These are phyloP conservation scores for Periparus ater DNA, from an alignment of 2,797 vertebrate species.

Conservation along the genomic window DNA sequence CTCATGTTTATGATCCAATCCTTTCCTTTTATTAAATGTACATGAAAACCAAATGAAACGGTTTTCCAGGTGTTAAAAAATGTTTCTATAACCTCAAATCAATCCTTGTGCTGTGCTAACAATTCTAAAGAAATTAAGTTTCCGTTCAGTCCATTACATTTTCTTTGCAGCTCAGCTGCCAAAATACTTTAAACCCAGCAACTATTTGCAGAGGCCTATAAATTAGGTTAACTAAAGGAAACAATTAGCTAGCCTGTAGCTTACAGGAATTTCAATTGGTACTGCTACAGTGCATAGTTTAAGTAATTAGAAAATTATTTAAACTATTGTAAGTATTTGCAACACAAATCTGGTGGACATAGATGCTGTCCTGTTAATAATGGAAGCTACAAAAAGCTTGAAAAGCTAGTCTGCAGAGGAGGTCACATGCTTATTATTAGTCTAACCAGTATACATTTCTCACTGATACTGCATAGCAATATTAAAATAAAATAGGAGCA, in stretches of 20 bases:
- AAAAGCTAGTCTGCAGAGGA: slow-evolving; percentile 16
- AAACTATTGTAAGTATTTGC: slow-evolving; percentile 46
- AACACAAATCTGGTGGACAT: not conserved
- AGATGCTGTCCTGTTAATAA: slow-evolving; percentile 38
- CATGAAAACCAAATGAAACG: slow-evolving; percentile 46
- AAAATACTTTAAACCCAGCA: slow-evolving; percentile 52
- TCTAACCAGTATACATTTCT: not conserved
- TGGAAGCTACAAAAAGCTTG: slow-evolving; percentile 16
- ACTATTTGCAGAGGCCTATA: slow-evolving; percentile 49
- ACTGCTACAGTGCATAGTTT: slow-evolving; percentile 37
- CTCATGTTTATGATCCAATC: slow-evolving; percentile 35
- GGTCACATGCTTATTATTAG: slow-evolving; percentile 25
- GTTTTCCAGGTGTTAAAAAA: slow-evolving; percentile 52
- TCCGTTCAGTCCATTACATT: slow-evolving; percentile 41
- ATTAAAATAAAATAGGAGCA: not conserved
- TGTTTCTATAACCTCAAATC: slow-evolving; percentile 20
- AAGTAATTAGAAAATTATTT: slow-evolving; percentile 54
- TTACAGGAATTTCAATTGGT: slow-evolving; percentile 50
- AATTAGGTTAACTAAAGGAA: slow-evolving; percentile 60
- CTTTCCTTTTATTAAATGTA: slow-evolving; percentile 44
- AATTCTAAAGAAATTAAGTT: slow-evolving; percentile 55
- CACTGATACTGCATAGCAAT: not conserved
- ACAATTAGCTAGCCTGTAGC: slow-evolving; percentile 48
- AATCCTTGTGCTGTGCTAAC: slow-evolving; percentile 18
- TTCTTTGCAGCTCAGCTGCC: slow-evolving; percentile 39